Evolutionary conservation across 2,888 invertebrate species (phyloP).

Genomic region (Agrochola macilenta): DNA sequence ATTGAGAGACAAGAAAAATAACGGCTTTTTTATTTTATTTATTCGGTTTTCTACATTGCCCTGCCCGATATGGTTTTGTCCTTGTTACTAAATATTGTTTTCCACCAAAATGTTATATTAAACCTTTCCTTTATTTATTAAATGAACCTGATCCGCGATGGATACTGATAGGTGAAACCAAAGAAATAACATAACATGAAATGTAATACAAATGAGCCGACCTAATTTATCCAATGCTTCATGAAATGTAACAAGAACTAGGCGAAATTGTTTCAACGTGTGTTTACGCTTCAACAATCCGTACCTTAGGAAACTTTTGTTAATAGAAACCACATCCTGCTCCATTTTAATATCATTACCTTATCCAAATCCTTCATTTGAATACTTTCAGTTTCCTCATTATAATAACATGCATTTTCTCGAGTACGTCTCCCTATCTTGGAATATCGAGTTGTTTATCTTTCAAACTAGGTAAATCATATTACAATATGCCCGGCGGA

Average conservation of each 20-base stretch:
- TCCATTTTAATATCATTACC: not conserved
- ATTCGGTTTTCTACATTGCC: not conserved
- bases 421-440: not conserved
- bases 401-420: not conserved
- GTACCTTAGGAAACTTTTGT: not conserved
- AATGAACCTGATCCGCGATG: too few species aligned
- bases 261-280: not conserved
- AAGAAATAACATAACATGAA: too few species aligned
- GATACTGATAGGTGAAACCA: not conserved
- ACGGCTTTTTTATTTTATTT: conserved; percentile 9
- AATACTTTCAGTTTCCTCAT: not conserved
- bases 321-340: not conserved
- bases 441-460: conserved; percentile 8
- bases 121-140: too few species aligned
- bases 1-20: conserved; percentile 11
- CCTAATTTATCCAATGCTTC: not conserved
- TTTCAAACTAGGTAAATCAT: conserved; percentile 25
- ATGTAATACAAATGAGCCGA: not conserved
- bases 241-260: not conserved
- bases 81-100: too few species aligned
- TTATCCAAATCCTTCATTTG: not conserved
- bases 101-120: too few species aligned
- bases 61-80: not conserved
- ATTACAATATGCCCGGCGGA: conserved; percentile 19
- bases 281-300: not conserved